These are phyloP conservation scores for Basileuterus tristriatus DNA, from an alignment of 2,797 vertebrate species.

Conservation along the genomic window DNA sequence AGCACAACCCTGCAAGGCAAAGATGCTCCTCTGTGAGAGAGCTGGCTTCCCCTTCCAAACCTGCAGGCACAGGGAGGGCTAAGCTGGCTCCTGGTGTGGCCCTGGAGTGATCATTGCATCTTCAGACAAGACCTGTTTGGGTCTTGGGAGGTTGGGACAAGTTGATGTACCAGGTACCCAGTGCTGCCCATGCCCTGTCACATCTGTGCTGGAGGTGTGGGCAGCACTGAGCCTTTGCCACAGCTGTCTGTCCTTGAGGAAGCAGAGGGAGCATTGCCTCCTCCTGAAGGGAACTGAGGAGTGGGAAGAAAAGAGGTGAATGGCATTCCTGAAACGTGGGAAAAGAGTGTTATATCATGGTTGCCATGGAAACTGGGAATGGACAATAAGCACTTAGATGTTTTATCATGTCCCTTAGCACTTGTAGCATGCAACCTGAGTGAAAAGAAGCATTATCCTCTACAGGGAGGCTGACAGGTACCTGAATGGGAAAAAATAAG, in stretches of 20 bases:
- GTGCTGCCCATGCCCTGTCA: not conserved
- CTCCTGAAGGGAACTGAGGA: not conserved
- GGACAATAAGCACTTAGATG: constrained; percentile 46
- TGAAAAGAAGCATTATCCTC: not conserved
- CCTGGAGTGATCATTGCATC: not conserved
- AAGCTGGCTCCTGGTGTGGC: not conserved
- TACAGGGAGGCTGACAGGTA: not conserved
- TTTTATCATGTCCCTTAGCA: constrained; percentile 22
- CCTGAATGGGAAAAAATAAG: not conserved
- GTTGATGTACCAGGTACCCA: not conserved
- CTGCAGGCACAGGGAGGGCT: not conserved
- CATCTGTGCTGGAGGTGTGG: not conserved
- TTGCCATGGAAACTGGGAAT: constrained; percentile 43
- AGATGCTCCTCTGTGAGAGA: not conserved
- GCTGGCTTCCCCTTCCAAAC: not conserved
- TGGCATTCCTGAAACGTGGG: constrained; percentile 21
- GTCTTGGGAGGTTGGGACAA: not conserved
- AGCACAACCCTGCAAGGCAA: not conserved
- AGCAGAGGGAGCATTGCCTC: not conserved
- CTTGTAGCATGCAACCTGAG: not conserved
- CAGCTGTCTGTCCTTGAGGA: not conserved
- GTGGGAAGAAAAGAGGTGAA: constrained; percentile 9
- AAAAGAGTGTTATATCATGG: constrained; percentile 24
- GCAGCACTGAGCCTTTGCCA: not conserved
- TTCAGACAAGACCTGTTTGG: not conserved